phyloP scores from a whole-genome alignment of 2,797 vertebrate species.

The Oreortyx pictus region DNA sequence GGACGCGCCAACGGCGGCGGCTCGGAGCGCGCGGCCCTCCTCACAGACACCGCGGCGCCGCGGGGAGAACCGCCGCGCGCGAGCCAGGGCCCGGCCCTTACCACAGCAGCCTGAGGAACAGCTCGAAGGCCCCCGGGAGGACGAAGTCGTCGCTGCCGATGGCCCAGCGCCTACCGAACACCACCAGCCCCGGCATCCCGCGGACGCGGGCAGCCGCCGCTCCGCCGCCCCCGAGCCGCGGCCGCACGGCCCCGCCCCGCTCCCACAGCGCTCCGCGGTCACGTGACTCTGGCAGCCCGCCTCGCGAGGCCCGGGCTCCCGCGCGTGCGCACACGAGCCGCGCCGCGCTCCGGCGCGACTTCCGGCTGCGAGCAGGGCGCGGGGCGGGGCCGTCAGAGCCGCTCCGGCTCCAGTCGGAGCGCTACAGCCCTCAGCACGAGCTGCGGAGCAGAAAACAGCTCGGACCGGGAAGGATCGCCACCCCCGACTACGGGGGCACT shows the following conservation, averaged over 20 bases:
- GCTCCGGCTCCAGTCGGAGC: no score
- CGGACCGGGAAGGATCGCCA: background rate
- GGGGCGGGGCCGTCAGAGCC: no score
- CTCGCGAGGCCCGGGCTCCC: no score
- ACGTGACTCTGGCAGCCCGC: no score
- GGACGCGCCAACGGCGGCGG: no score
- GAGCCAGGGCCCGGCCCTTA: slow-evolving; percentile 61
- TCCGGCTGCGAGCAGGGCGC: no score
- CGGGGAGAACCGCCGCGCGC: no score
- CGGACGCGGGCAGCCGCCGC: background rate
- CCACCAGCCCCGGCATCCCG: slow-evolving; percentile 87
- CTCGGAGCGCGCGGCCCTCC: no score
- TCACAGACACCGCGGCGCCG: no score
- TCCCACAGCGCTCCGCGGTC: no score
- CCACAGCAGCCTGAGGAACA: slow-evolving; percentile 87
- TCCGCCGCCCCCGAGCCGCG: background rate
- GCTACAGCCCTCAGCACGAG: background rate
- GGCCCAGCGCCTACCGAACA: slow-evolving; percentile 91
- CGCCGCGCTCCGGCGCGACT: no score
- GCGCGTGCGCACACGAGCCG: background rate
- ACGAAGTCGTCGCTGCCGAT: slow-evolving; percentile 93
- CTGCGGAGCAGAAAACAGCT: rapidly evolving
- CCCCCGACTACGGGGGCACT: rapidly evolving
- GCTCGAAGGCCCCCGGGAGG: slow-evolving; percentile 87
- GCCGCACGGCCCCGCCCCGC: no score